phyloP scores from a whole-genome alignment of 2,113 vertebrate species.

The Daubentonia madagascariensis region DNA sequence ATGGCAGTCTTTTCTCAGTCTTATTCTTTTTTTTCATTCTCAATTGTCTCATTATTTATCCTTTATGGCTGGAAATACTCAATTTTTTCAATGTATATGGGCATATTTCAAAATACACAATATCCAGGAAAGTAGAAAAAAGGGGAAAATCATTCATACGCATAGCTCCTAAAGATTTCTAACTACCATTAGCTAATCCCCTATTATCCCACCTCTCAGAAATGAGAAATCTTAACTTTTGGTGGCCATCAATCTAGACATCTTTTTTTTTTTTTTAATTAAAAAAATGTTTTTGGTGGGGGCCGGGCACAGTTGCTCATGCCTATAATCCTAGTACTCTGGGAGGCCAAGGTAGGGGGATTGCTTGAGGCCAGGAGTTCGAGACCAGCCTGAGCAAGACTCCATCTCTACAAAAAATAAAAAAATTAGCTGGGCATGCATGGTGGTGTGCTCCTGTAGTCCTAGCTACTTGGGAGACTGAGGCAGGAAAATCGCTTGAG shows the following conservation, averaged over 20 bases:
- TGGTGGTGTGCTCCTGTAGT: too few species aligned
- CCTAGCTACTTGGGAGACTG: too few species aligned
- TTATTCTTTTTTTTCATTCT: neutral
- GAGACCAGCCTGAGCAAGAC: too few species aligned
- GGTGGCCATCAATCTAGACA: neutral
- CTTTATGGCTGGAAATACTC: neutral
- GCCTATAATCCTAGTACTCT: too few species aligned
- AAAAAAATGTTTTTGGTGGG: neutral
- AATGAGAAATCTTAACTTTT: neutral
- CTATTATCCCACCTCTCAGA: neutral
- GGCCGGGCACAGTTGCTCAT: too few species aligned
- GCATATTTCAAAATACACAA: neutral
- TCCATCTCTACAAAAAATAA: too few species aligned
- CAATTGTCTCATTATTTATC: neutral
- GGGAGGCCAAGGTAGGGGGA: too few species aligned
- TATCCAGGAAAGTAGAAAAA: neutral
- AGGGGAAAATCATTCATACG: neutral
- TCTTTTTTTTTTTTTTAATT: neutral
- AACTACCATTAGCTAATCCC: neutral
- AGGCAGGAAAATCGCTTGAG: too few species aligned
- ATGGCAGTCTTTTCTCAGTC: neutral
- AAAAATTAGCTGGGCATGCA: too few species aligned
- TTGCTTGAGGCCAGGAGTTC: too few species aligned
- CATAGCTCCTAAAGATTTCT: neutral
- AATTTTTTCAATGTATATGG: neutral